phyloP scores from a whole-genome alignment of 2,888 invertebrate species.

The Leuctra nigra region DNA sequence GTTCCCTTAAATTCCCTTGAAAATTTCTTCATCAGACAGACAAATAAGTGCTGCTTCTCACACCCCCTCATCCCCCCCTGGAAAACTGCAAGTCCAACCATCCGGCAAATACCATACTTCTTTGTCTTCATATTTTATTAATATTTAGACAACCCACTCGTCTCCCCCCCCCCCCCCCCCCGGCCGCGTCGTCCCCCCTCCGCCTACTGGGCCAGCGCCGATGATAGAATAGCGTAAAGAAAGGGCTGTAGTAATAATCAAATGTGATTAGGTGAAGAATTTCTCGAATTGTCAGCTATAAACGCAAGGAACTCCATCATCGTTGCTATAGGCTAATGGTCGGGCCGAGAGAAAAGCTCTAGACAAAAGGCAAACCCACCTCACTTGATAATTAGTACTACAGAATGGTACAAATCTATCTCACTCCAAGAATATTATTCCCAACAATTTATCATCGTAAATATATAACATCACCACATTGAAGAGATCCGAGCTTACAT shows the following conservation, averaged over 20 bases:
- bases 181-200: background rate
- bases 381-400: conserved; percentile 1
- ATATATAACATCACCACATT: no score
- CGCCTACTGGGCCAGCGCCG: background rate
- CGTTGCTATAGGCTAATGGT: background rate
- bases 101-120: conserved; percentile 9
- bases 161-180: background rate
- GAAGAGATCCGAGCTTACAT: no score
- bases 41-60: conserved; percentile 2
- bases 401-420: conserved; percentile 12
- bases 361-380: conserved; percentile 5
- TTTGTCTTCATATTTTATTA: conserved; percentile 19
- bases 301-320: conserved; percentile 3
- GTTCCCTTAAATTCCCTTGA: no score
- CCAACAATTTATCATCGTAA: no score
- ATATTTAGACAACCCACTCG: conserved; percentile 4
- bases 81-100: background rate
- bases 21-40: conserved; percentile 14
- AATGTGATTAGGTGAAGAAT: conserved; percentile 16
- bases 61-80: background rate
- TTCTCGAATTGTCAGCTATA: conserved; percentile 7
- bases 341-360: background rate
- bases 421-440: background rate
- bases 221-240: background rate
- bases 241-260: conserved; percentile 8